phyloP scores from a whole-genome alignment of 2,113 vertebrate species.

The Pteropus alecto region DNA sequence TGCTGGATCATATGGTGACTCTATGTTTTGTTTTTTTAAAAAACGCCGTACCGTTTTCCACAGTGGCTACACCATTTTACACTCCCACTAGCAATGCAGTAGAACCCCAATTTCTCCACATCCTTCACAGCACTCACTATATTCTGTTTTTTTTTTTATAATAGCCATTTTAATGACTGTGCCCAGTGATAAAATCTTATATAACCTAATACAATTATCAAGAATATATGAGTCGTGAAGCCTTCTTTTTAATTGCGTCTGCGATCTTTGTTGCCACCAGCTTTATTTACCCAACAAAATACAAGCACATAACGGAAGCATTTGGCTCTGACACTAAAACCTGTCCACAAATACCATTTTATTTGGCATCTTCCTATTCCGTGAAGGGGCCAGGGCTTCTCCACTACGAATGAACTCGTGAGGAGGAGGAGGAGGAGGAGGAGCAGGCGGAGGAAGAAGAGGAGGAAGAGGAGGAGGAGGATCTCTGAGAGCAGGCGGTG shows the following conservation, averaged over 20 bases:
- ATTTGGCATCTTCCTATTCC: background rate
- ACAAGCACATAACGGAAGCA: background rate
- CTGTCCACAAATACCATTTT: background rate
- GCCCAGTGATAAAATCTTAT: background rate
- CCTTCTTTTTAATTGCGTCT: background rate
- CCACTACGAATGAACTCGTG: background rate
- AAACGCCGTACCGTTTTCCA: background rate
- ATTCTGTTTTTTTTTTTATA: background rate
- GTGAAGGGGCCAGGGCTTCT: background rate
- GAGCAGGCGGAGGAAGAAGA: too few relatives aligned
- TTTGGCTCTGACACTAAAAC: background rate
- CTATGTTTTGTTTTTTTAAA: background rate
- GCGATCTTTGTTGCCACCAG: background rate
- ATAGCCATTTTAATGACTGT: background rate
- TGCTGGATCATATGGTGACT: background rate
- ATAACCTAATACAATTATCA: background rate
- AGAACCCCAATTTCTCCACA: background rate
- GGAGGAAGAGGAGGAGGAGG: background rate
- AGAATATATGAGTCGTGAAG: background rate
- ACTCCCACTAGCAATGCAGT: too few relatives aligned
- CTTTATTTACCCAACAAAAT: background rate
- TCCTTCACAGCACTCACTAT: background rate
- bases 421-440: background rate
- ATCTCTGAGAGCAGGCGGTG: too few relatives aligned
- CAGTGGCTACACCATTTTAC: background rate